Base-by-base conservation (phyloP, 2,113 vertebrate species). In the Passer domesticus region DNA sequence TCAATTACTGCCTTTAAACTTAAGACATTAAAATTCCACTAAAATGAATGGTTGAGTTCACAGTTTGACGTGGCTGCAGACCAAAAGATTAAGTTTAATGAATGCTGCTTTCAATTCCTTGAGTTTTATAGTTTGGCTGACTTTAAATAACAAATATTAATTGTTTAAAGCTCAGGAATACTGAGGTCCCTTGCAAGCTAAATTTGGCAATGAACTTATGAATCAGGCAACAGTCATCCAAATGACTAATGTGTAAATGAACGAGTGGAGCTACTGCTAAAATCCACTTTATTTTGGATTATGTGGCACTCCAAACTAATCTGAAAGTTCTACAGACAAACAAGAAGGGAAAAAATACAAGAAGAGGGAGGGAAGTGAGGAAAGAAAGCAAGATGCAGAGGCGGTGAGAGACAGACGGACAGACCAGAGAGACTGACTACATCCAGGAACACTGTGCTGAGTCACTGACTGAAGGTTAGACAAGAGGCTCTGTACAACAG, bases 261-360 rank as follows among this genome's bases (percentile, higher is more conserved):
- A 85, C 0, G 0, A 75, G 27, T 17, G 37, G 75, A 90, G 50
- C 41, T 89, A 72, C 80, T 74, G 60, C 81, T 94, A 75, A 95
- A 90, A 90, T 86, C 50, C 80, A 90, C 72, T 90, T 95, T 33
- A 77, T 88, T 94, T 90, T 74, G 72, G 49, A 90, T 86, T 89
- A 91, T 77, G 68, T 70, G 58, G 33, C 33, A 73, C 64, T 81
- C 46, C 83, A 93, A 95, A 92, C 28, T 62, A 62, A 74, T 70
- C 63, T 76, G 49, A 94, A 85, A 76, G 31, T 80, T 83, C 41
- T 66, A 25, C 85, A 63, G 89, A 91, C 52, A 89, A 90, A 73
- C 33, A 60, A 69, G 47, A 56, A 17, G 19, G 44, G 7, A 73
- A 81, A 58, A 76, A 84, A n/a, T 35, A 53, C 28, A 77, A 35